Evolutionary conservation across 2,888 invertebrate genomes (phyloP).

Genomic region (Theretra japonica): DNA sequence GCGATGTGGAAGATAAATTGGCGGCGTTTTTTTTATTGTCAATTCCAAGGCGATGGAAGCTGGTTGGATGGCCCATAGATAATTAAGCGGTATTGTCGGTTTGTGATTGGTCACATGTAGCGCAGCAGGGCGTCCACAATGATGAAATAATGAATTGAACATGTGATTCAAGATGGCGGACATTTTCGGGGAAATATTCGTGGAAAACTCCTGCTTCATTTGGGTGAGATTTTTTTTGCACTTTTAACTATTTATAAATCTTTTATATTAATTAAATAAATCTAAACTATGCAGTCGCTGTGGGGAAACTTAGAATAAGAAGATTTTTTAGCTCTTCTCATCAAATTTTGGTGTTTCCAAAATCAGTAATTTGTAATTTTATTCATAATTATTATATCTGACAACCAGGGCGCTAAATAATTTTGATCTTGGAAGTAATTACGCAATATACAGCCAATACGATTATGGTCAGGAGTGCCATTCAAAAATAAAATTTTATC

Average conservation of each 20-base stretch:
- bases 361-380: too few species aligned
- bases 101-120: constrained; percentile 78
- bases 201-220: constrained; percentile 47
- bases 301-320: too few species aligned
- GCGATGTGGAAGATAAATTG: constrained; percentile 50
- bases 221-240: constrained; percentile 61
- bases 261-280: neutral
- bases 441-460: neutral
- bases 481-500: constrained; percentile 33
- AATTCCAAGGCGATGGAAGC: constrained; percentile 39
- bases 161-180: constrained; percentile 82
- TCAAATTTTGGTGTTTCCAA: too few species aligned
- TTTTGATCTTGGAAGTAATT: neutral
- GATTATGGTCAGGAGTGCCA: constrained; percentile 9
- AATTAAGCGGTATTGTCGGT: constrained; percentile 53
- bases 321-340: too few species aligned
- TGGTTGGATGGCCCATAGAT: constrained; percentile 59
- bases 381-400: neutral
- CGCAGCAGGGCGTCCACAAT: constrained; percentile 57
- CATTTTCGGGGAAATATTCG: constrained; percentile 59
- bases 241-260: constrained; percentile 8
- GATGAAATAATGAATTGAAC: constrained; percentile 67
- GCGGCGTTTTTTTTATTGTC: constrained; percentile 47
- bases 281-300: too few species aligned
- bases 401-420: neutral